Evolutionary conservation across 92 coral and sea anemone genomes (phyloP).

Genomic region (Siderastrea radians): DNA sequence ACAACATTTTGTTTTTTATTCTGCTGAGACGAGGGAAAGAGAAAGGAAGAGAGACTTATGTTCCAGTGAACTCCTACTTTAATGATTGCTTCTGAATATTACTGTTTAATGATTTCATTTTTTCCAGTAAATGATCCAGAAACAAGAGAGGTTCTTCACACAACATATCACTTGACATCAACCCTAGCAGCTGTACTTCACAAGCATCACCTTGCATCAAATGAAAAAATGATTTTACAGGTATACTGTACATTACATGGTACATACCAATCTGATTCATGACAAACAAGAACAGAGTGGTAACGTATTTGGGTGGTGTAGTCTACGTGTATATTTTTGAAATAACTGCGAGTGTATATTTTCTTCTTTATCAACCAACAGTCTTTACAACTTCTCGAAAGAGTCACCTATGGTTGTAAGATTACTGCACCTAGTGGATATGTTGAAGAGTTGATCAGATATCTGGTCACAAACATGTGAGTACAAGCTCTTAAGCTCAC

Average conservation of each 20-base stretch:
- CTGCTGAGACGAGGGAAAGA: too few species aligned
- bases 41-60: too few species aligned
- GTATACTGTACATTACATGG: conserved; percentile 16
- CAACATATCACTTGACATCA: conserved; percentile 91
- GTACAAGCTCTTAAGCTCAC: conserved; percentile 15
- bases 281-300: not conserved
- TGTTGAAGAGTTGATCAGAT: conserved; percentile 91
- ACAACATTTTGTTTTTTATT: too few species aligned
- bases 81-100: not conserved
- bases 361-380: conserved; percentile 26
- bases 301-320: too few species aligned
- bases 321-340: too few species aligned
- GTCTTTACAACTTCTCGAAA: conserved; percentile 93
- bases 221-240: conserved; percentile 89
- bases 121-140: conserved; percentile 81
- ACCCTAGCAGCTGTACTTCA: conserved; percentile 91
- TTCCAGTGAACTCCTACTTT: not conserved
- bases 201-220: conserved; percentile 75
- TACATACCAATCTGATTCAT: not conserved
- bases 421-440: conserved; percentile 82
- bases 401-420: conserved; percentile 91
- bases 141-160: conserved; percentile 90
- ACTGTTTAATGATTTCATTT: not conserved
- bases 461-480: conserved; percentile 86
- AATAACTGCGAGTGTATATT: not conserved